Base-by-base conservation (phyloP, 1,140 invertebrate species). In the Arctopsyche grandis region DNA sequence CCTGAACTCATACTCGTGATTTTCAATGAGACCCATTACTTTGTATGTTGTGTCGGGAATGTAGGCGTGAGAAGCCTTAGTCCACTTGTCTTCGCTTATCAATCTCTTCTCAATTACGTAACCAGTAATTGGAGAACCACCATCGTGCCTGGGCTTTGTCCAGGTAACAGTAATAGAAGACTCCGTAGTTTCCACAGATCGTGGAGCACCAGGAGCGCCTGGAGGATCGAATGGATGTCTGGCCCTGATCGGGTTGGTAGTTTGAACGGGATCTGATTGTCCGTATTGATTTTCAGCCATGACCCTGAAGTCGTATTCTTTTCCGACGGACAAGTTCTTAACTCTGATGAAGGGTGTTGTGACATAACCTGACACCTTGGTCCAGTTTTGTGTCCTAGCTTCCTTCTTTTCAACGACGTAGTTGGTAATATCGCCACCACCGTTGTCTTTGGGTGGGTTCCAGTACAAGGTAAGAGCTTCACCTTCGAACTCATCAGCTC, bases 251-350 rank as follows among this genome's bases (percentile, higher is more conserved):
- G 97, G 94, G 85, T 98, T 95, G 16, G 91, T 91, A 0, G 97
- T 98, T 43, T 91, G 91, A 9, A 94, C 94, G 7, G 97, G 96
- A 82, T 99, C 98, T 26, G 97, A 98, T 77, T 95, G 93, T 48
- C 98, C 98, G 84, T 98, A 97, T 84, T 97, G 93, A 88, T 99
- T 99, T 87, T 99, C 98, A 74, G 98, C 98, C 90, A 97, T 94
- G 0, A 99, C 98, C 78, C 98, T 91, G 92, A 99, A 99, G 83
- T 99, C 98, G 86, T 99, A 99, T 43, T 96, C 93, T 80, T 92
- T 92, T 46, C 97, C 97, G 21, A 98, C 93, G 0, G 92, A 93
- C 26, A 99, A 88, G 86, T 99, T 99, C 66, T 97, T 92, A 16
- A 99, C 94, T 66, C 96, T 92, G 63, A 95, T 91, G 87, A 96